A percentile compares a stretch with the other conserved stretches of the same genome.
Conservation (phyloP, 2,888 invertebrate genomes). For the Hirtodrosophila cameraria region DNA sequence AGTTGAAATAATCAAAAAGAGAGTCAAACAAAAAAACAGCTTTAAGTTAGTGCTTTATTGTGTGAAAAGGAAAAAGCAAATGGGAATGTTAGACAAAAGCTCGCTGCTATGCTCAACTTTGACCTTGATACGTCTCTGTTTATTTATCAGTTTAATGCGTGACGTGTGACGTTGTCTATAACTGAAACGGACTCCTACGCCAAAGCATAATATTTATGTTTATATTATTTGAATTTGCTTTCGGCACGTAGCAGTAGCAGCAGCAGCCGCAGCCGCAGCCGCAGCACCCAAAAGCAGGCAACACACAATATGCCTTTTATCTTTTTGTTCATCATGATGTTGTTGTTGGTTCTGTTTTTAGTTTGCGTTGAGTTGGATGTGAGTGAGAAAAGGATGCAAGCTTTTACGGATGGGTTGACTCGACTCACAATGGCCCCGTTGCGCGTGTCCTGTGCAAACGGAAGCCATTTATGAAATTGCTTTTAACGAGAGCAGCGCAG, state of each 20-base stretch:
- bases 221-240: slow-evolving; percentile 53
- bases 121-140: slow-evolving; percentile 44
- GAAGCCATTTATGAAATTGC: slow-evolving; percentile 77
- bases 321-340: slow-evolving; percentile 5
- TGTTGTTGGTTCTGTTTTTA: slow-evolving; percentile 1
- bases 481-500: slow-evolving; percentile 46
- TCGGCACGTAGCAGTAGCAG: slow-evolving; percentile 41
- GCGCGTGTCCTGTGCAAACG: slow-evolving; percentile 56
- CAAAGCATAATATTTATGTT: slow-evolving; percentile 49
- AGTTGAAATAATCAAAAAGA: too few relatives aligned
- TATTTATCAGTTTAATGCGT: slow-evolving; percentile 40
- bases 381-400: slow-evolving; percentile 39
- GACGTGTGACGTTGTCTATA: too few relatives aligned
- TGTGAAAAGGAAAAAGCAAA: neutral
- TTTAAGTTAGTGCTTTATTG: neutral
- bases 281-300: slow-evolving; percentile 34
- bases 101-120: slow-evolving; percentile 13
- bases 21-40: too few relatives aligned
- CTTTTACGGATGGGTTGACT: slow-evolving; percentile 4
- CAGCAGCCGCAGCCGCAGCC: slow-evolving; percentile 16
- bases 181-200: slow-evolving; percentile 12
- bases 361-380: slow-evolving; percentile 1
- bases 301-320: slow-evolving; percentile 39
- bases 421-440: slow-evolving; percentile 20
- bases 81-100: neutral